Conservation (phyloP, 1,140 invertebrate genomes). For the Chironomus striatipennis region DNA sequence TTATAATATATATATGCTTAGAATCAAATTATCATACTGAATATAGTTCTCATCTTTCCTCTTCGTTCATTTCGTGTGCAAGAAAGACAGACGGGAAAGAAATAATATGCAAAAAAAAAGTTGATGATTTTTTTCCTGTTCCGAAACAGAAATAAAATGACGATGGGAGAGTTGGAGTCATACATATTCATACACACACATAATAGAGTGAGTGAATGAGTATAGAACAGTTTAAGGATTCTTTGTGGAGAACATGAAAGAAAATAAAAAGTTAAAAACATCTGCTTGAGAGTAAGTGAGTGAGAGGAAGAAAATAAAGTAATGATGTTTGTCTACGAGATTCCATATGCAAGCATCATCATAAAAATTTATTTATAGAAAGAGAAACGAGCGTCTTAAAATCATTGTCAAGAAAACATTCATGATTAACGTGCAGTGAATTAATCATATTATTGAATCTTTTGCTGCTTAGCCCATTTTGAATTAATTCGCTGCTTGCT, state of each 20-base stretch:
- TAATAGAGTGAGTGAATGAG: background rate
- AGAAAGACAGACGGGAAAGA: no score
- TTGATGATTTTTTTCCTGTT: no score
- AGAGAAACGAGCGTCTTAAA: background rate
- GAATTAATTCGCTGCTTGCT: no score
- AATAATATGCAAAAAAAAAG: no score
- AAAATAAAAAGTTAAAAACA: constrained; percentile 7
- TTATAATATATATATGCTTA: no score
- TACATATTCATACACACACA: background rate
- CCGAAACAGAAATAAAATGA: no score
- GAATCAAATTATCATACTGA: no score
- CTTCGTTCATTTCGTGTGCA: no score
- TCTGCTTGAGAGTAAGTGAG: constrained; percentile 3
- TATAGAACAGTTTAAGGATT: background rate
- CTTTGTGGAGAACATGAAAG: background rate
- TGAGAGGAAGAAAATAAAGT: constrained; percentile 11
- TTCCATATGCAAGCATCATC: constrained; percentile 23
- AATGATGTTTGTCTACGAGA: constrained; percentile 17
- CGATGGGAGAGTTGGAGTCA: no score
- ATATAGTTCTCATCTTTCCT: no score
- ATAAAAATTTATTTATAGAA: constrained; percentile 23
- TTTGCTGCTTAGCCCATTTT: no score
- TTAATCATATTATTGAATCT: constrained; percentile 2
- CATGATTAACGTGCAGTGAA: constrained; percentile 5
- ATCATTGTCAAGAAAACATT: constrained; percentile 3